These are phyloP conservation scores for Himantopus leucocephalus DNA, from an alignment of 2,113 vertebrate species.

Conservation along the genomic window DNA sequence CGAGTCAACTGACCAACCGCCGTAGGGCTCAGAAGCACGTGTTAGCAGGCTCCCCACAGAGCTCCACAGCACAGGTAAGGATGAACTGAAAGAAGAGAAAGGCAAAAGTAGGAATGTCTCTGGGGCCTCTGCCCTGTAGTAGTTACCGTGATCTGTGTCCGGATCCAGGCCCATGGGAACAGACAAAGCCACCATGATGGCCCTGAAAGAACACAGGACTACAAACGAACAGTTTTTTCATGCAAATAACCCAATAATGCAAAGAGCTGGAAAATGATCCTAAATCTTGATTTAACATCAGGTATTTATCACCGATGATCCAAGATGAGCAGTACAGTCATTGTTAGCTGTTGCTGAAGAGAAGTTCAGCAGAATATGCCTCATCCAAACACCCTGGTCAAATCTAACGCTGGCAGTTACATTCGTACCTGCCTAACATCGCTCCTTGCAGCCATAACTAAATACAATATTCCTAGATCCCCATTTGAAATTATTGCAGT, in stretches of 20 bases:
- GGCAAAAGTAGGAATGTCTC: background rate
- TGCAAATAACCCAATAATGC: background rate
- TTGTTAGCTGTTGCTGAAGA: background rate
- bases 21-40: rapidly evolving
- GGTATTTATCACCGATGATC: background rate
- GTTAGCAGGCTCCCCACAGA: background rate
- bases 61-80: background rate
- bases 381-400: background rate
- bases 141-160: background rate
- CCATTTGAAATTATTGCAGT: background rate
- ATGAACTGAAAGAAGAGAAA: background rate
- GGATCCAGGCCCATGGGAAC: background rate
- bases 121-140: background rate
- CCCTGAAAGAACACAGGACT: background rate
- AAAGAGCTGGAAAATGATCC: background rate
- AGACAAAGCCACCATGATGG: background rate
- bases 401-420: background rate
- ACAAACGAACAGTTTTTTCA: background rate
- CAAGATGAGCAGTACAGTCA: background rate
- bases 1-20: rapidly evolving
- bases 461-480: background rate
- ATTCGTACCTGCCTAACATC: background rate
- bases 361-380: background rate
- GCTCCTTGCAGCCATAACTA: background rate
- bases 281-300: background rate